Conservation (phyloP, 2,797 vertebrate species). For the Oreonectes daqikongensis region DNA sequence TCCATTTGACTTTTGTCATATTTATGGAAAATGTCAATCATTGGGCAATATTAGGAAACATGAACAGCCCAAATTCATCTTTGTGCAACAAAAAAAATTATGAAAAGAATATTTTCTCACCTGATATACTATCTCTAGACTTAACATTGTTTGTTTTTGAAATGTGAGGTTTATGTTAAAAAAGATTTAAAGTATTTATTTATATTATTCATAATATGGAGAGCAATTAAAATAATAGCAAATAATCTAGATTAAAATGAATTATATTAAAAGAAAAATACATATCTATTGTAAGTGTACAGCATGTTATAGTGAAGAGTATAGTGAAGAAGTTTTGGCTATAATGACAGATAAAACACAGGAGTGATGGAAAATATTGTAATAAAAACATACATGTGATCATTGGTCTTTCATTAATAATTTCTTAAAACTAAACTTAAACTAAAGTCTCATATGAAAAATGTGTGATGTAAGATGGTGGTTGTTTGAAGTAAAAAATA, state of each 20-base stretch:
- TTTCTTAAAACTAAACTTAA: neutral
- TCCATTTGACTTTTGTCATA: too few species aligned
- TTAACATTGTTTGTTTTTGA: neutral
- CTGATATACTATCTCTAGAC: neutral
- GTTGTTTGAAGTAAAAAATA: slow-evolving; percentile 11
- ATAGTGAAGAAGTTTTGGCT: slow-evolving; percentile 6
- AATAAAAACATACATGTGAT: neutral
- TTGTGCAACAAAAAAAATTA: neutral
- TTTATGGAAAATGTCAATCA: neutral
- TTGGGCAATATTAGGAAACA: neutral
- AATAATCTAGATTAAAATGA: neutral
- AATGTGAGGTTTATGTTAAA: slow-evolving; percentile 13
- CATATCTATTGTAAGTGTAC: slow-evolving; percentile 25
- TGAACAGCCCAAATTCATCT: neutral
- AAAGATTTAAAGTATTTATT: too few species aligned
- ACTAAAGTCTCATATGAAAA: neutral
- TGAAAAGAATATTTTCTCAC: too few species aligned
- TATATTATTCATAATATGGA: neutral
- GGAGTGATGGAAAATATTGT: neutral
- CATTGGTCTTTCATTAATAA: neutral
- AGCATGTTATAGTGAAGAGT: too few species aligned
- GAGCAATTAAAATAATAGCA: neutral
- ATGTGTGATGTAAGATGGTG: neutral
- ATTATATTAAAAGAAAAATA: slow-evolving; percentile 1
- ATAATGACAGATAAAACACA: slow-evolving; percentile 11